These are phyloP conservation scores for Xiphophorus maculatus DNA, from an alignment of 2,113 vertebrate species.

Conservation along the genomic window DNA sequence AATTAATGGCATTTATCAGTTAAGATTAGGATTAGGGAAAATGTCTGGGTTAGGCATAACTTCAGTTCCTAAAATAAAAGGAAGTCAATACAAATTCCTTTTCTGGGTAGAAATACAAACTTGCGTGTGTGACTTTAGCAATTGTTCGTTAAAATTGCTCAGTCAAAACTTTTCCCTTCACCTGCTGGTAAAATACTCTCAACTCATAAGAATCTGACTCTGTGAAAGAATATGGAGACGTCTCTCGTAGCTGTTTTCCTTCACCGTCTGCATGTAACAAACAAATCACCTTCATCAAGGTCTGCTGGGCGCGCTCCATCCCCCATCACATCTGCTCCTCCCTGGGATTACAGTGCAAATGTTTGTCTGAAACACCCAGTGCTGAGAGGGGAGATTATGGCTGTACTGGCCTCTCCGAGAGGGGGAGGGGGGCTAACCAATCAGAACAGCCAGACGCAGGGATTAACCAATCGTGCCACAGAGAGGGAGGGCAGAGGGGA, in stretches of 20 bases:
- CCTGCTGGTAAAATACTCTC: too few species aligned
- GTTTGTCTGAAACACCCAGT: slow-evolving; percentile 69
- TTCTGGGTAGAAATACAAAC: too few species aligned
- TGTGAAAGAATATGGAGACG: background rate
- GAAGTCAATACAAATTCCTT: too few species aligned
- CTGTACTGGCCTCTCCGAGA: slow-evolving; percentile 46
- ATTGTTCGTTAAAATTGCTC: too few species aligned
- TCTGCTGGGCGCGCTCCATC: slow-evolving; percentile 59
- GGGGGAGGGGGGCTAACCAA: slow-evolving; percentile 66
- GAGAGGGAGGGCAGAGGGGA: slow-evolving; percentile 67
- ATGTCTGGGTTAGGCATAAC: too few species aligned
- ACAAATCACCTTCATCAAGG: slow-evolving; percentile 73
- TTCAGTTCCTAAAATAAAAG: too few species aligned
- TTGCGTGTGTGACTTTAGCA: too few species aligned
- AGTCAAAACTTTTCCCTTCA: too few species aligned
- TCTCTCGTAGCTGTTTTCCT: background rate
- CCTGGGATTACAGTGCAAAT: slow-evolving; percentile 76
- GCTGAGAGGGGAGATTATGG: slow-evolving; percentile 68
- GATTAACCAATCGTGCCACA: slow-evolving; percentile 76
- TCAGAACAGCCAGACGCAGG: slow-evolving; percentile 53
- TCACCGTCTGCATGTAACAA: background rate
- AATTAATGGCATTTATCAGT: too few species aligned
- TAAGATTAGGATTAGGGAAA: too few species aligned
- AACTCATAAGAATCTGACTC: too few species aligned
- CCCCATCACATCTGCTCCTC: slow-evolving; percentile 79